Conservation (phyloP, 2,888 invertebrate species). For the Drosophila eohydei region DNA sequence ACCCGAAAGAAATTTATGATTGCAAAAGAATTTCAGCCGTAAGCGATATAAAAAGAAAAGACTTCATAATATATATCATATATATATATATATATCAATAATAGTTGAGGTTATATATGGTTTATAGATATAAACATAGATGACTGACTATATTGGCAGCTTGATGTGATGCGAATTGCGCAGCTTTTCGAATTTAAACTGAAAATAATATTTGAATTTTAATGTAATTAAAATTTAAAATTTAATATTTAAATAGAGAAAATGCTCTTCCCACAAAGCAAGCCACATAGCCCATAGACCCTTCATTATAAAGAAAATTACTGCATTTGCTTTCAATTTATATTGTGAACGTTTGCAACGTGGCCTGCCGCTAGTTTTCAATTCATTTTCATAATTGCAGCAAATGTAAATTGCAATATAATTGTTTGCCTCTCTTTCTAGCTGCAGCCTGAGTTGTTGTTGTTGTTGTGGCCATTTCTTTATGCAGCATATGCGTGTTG, state of each 20-base stretch:
- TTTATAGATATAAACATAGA: too few relatives aligned
- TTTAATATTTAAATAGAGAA: background rate
- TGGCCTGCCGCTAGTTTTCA: slow-evolving; percentile 65
- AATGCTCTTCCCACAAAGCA: background rate
- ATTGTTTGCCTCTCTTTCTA: slow-evolving; percentile 34
- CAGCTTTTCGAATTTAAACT: too few relatives aligned
- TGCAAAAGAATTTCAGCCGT: too few relatives aligned
- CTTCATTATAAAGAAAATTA: slow-evolving; percentile 16
- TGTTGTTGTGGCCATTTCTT: slow-evolving; percentile 56
- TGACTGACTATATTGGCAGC: too few relatives aligned
- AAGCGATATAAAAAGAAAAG: too few relatives aligned
- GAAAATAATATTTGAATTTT: too few relatives aligned
- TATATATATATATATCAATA: too few relatives aligned
- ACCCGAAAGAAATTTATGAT: too few relatives aligned
- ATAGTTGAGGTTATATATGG: too few relatives aligned
- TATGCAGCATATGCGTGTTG: slow-evolving; percentile 70
- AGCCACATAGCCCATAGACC: slow-evolving; percentile 18
- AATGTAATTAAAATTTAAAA: too few relatives aligned
- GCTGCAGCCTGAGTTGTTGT: background rate
- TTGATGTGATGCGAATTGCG: too few relatives aligned
- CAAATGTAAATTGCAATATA: slow-evolving; percentile 81
- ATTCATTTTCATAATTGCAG: slow-evolving; percentile 81
- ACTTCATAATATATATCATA: too few relatives aligned
- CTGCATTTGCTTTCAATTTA: slow-evolving; percentile 70
- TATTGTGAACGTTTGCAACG: slow-evolving; percentile 43